Evolutionary conservation across 2,113 vertebrate genomes (phyloP).

Genomic region (Onychorhynchus coronatus): DNA sequence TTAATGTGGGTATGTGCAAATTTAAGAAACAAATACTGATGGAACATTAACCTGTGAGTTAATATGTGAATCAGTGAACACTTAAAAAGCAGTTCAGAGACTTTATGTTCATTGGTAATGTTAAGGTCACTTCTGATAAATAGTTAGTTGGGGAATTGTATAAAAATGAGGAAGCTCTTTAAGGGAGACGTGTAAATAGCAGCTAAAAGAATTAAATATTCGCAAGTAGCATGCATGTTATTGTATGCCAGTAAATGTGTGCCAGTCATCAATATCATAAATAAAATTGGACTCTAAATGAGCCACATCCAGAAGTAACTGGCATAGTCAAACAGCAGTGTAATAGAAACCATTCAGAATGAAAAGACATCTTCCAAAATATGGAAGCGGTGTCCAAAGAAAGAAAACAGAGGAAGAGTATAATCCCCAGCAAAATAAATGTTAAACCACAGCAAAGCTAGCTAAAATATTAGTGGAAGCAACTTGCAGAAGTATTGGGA

Average conservation of each 20-base stretch:
- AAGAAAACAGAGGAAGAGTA: conserved; percentile 27
- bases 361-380: conserved; percentile 1
- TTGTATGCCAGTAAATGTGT: background rate
- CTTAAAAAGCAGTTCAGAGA: background rate
- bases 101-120: background rate
- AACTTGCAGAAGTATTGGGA: background rate
- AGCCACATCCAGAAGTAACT: background rate
- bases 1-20: background rate
- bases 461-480: conserved; percentile 16
- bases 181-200: background rate
- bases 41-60: background rate
- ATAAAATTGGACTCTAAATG: background rate
- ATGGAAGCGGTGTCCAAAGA: background rate
- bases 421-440: conserved; percentile 35
- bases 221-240: background rate
- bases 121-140: background rate
- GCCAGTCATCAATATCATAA: background rate
- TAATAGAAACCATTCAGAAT: background rate
- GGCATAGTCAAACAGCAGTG: background rate
- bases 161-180: background rate
- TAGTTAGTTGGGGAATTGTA: background rate
- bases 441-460: conserved; percentile 31
- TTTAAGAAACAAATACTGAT: background rate
- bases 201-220: background rate
- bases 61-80: background rate